Base-by-base conservation (phyloP, 1,140 invertebrate genomes). In the Anastrepha obliqua region DNA sequence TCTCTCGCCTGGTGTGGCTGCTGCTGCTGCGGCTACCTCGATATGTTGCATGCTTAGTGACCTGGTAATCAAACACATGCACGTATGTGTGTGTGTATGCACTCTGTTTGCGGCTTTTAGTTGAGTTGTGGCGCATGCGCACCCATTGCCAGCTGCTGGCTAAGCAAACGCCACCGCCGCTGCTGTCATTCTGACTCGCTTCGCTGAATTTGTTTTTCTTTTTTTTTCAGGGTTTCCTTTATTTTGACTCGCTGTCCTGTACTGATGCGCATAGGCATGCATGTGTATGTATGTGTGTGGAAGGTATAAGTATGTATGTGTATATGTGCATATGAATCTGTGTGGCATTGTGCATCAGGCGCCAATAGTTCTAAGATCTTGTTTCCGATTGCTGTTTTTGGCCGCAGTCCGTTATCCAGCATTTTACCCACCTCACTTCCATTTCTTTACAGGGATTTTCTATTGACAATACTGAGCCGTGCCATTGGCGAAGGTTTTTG, bases 291-390 rank as follows among this genome's bases (percentile, higher is more conserved):
- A 51, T 65, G 39, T 29, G 29, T 29, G 29, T 29, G 29, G 29
- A 29, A 29, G 29, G 29, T 29, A 29, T 29, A 29, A 1, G 29
- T 59, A 51, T 55, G 42, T 58, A 17, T 29, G 42, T 20, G 55
- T 1, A n/a, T 81, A 39, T 2, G 20, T 20, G 44, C 47, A 17
- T 6, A 11, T 55, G 51, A 1, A 81, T 81, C 9, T 9, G 11
- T 81, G 81, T 88, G 78, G 62, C 70, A 88, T 88, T 58, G 81
- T 81, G 60, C 86, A 88, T 86, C 87, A 86, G 87, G 78, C 87
- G 81, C 81, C 87, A 86, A 85, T 86, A 86, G 39, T 85, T 86
- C 81, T 67, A 60, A 88, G 87, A 88, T 88, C 87, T 86, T 86
- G 2, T 85, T 87, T 20, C n/a, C 85, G 9, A 59, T 29, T 87